Base-by-base conservation (phyloP, 2,888 invertebrate species). In the Blastobasis lacticolella region DNA sequence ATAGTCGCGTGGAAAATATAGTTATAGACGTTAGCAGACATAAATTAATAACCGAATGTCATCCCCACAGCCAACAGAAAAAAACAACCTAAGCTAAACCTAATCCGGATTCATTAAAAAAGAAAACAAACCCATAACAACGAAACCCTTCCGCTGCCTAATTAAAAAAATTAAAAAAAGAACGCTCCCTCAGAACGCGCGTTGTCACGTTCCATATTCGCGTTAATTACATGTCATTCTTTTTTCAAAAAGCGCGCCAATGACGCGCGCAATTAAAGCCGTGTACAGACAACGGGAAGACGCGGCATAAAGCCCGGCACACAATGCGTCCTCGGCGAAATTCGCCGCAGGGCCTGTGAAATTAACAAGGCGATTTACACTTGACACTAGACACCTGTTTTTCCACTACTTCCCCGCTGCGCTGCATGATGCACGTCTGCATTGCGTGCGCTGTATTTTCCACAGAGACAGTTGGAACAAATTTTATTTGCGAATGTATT, bases 341-440 rank as follows among this genome's bases (percentile, higher is more conserved):
- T 87, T 87, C 78, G 89, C 89, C 88, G 88, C 89, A 82, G 87
- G 88, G 74, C 77, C 72, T 73, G 77, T 70, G 75, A 88, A 88
- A 88, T 89, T 88, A 89, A 89, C 88, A 88, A 89, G 88, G 87
- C 86, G 88, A 89, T 89, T 88, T 89, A 87, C 85, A 84, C 88
- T 88, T 86, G 85, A 84, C 87, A 85, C 86, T 81, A 81, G 81
- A 75, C 75, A 73, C 67, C 78, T 78, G 82, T 81, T 78, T 83
- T 86, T 85, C 75, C 78, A 80, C 82, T 79, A 80, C 80, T 81
- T 78, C 81, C 72, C 73, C 52, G 69, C 70, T 66, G 63, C 62
- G 61, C 72, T 69, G 37, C 67, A 63, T 65, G 60, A 65, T 65
- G 62, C 61, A 61, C 62, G 71, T 67, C 63, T 64, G 69, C 66